These are phyloP conservation scores for Mimachlamys varia DNA, from an alignment of 2,888 invertebrate species.

Conservation along the genomic window DNA sequence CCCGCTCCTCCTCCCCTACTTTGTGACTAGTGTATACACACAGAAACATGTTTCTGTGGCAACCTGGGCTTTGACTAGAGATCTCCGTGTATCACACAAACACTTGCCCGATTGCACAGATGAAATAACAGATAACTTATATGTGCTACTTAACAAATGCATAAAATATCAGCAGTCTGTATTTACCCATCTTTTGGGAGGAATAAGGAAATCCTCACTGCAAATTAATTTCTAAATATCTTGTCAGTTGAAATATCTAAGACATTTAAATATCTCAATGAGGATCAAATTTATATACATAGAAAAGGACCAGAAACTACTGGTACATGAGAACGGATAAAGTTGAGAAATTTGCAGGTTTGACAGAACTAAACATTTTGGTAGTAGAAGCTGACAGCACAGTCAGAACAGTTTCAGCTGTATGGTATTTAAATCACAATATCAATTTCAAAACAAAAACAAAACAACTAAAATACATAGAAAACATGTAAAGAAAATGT, in stretches of 20 bases:
- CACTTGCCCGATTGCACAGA: not conserved
- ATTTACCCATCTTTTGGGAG: not conserved
- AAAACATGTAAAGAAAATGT: not conserved
- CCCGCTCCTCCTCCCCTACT: not conserved
- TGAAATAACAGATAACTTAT: not conserved
- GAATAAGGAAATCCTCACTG: too few species aligned
- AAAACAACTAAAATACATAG: not conserved
- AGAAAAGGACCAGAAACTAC: too few species aligned
- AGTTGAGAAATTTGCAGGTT: too few species aligned
- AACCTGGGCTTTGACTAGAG: not conserved
- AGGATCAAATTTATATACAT: too few species aligned
- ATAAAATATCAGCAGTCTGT: not conserved
- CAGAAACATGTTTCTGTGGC: not conserved
- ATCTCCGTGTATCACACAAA: not conserved
- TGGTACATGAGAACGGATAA: too few species aligned
- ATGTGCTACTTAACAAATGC: not conserved
- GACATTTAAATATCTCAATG: too few species aligned
- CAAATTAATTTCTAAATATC: too few species aligned
- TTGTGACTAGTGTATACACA: constrained; percentile 25
- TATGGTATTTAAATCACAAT: not conserved
- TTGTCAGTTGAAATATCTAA: too few species aligned
- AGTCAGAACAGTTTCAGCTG: not conserved
- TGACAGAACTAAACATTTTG: not conserved
- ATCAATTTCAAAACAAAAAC: not conserved
- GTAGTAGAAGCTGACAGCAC: not conserved